phyloP scores from a whole-genome alignment of 1,140 invertebrate species.

The Heliconius nattereri region DNA sequence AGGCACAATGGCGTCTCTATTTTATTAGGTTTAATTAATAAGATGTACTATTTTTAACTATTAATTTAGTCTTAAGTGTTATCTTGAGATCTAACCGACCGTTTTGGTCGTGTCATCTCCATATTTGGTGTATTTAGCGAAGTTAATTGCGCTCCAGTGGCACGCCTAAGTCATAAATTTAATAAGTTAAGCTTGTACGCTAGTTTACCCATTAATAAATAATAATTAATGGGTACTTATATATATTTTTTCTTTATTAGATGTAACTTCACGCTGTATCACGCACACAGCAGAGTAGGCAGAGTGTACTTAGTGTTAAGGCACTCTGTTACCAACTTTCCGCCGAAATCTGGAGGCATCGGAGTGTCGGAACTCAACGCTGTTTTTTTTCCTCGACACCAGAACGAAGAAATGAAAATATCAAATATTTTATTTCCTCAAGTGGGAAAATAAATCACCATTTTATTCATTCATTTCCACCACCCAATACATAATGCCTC shows the following conservation, averaged over 20 bases:
- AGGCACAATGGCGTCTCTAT: not conserved
- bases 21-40: not conserved
- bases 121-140: not conserved
- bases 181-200: not conserved
- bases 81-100: not conserved
- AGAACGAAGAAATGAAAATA: too few species aligned
- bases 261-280: not conserved
- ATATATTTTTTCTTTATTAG: not conserved
- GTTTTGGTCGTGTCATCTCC: constrained; percentile 2
- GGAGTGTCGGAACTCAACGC: too few species aligned
- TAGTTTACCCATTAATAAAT: not conserved
- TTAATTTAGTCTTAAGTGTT: not conserved
- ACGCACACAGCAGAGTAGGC: too few species aligned
- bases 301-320: too few species aligned
- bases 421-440: too few species aligned
- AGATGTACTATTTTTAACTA: not conserved
- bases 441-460: too few species aligned
- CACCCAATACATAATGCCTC: too few species aligned
- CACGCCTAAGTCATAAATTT: not conserved
- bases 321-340: too few species aligned
- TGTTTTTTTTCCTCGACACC: too few species aligned
- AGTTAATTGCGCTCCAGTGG: not conserved
- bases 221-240: not conserved
- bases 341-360: too few species aligned
- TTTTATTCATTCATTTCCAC: too few species aligned